Percentiles rank a stretch among this genome's conserved stretches.
Conservation (phyloP, 2,888 invertebrate species). For the Parnassius smintheus region DNA sequence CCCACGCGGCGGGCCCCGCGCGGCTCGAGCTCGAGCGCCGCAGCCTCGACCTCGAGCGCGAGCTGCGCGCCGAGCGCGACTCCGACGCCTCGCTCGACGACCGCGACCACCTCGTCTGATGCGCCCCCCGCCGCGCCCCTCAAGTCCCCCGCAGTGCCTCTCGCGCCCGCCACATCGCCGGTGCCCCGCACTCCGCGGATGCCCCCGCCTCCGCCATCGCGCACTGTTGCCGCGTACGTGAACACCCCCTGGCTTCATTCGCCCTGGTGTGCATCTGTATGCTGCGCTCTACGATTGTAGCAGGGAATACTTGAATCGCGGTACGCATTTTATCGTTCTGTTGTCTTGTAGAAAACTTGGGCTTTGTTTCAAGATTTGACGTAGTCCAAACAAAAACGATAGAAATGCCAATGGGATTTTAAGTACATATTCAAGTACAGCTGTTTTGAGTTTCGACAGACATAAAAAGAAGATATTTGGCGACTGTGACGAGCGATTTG, state of each 20-base stretch:
- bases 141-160: constrained; percentile 1
- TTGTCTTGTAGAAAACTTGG: too few relatives aligned
- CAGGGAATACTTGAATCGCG: neutral
- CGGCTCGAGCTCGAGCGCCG: constrained; percentile 74
- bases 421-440: constrained; percentile 24
- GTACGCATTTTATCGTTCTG: too few relatives aligned
- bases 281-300: constrained; percentile 16
- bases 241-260: constrained; percentile 13
- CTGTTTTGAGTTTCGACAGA: constrained; percentile 1
- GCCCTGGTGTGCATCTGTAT: constrained; percentile 10
- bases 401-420: too few relatives aligned
- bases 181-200: neutral
- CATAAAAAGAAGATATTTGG: constrained; percentile 2
- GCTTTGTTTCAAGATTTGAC: too few relatives aligned
- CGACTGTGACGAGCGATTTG: constrained; percentile 4
- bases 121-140: constrained; percentile 20
- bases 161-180: neutral
- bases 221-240: constrained; percentile 14
- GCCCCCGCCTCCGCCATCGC: constrained; percentile 2
- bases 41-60: constrained; percentile 75
- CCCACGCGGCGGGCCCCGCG: constrained; percentile 43
- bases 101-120: constrained; percentile 71
- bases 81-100: constrained; percentile 73
- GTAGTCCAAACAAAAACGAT: too few relatives aligned
- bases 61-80: constrained; percentile 67